These are phyloP conservation scores for Hymenochirus boettgeri DNA, from an alignment of 2,113 vertebrate genomes.

Conservation along the genomic window DNA sequence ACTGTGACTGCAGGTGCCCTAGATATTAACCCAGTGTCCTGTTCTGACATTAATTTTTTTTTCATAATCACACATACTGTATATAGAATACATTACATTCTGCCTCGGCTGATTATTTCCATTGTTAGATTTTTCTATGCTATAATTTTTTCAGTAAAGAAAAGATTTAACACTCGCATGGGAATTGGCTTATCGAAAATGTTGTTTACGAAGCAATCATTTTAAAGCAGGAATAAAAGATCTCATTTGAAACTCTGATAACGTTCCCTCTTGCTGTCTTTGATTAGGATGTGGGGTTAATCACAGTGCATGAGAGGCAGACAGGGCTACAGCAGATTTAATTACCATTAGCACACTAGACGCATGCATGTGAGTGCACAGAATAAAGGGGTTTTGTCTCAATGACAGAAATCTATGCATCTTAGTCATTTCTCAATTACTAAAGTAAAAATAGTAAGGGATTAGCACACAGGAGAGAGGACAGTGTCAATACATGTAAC, in stretches of 20 bases:
- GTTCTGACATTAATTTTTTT: background rate
- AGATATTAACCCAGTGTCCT: conserved; percentile 7
- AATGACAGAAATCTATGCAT: no score
- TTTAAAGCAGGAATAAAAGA: conserved; percentile 24
- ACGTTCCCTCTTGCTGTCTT: background rate
- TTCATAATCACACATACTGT: conserved; percentile 45
- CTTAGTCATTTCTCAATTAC: no score
- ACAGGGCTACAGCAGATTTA: no score
- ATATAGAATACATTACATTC: conserved; percentile 45
- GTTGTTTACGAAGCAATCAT: conserved; percentile 36
- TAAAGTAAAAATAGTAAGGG: no score
- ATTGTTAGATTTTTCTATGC: conserved; percentile 42
- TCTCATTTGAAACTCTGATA: background rate
- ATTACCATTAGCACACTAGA: no score
- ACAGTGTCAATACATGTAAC: no score
- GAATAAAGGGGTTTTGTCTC: no score
- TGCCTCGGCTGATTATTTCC: conserved; percentile 47
- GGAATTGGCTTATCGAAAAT: conserved; percentile 25
- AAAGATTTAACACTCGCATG: conserved; percentile 38
- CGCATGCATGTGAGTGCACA: no score
- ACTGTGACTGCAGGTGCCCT: conserved; percentile 34
- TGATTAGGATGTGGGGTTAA: background rate
- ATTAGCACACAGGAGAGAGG: no score
- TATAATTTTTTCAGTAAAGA: conserved; percentile 49
- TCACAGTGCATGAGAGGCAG: background rate